Base-by-base conservation (phyloP, 1,140 invertebrate genomes). In the Sitobion miscanthi region DNA sequence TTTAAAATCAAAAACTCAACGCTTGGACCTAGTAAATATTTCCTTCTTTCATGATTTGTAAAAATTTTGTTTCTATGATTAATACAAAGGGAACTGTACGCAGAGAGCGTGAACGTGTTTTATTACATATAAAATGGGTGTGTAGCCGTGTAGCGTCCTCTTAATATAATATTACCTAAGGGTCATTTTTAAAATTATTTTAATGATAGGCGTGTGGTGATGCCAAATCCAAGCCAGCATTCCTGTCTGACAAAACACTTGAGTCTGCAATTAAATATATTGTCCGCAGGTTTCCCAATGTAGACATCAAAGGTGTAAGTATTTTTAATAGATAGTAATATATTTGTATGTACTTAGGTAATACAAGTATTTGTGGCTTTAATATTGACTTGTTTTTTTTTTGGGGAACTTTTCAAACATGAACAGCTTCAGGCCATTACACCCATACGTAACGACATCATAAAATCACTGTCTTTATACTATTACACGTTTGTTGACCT, bases 401-500 rank as follows among this genome's bases (percentile, higher is more conserved):
- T 38, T 35, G 62, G n/a, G 14, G 25, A 62, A n/a, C 17, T n/a
- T 57, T n/a, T 17, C 4, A 17, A n/a, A 93, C 93, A 90, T 87
- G 8, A 91, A 93, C 95, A 96, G 95, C 96, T 99, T 8, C 97
- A 97, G 95, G 97, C 98, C 17, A 98, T 99, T 57, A 96, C 97
- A 35, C 97, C 96, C 94, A 97, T 99, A 47, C 96, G 97, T 94
- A 97, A 97, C 95, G 99, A 99, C 95, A 99, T 99, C 35, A 98
- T 99, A 93, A 99, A 99, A 95, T 98, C 98, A 5, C 95, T 99
- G 0, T 99, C 98, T 0, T 95, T 99, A 0, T 99, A 99, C 95
- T 99, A 99, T 95, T 99, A 99, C 95, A 99, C 99, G 2, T 99
- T 99, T 96, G 99, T 99, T n/a, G 99, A 99, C 96, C 96, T 99